Conservation (phyloP, 2,888 invertebrate genomes). For the Zygogramma bicolorata region DNA sequence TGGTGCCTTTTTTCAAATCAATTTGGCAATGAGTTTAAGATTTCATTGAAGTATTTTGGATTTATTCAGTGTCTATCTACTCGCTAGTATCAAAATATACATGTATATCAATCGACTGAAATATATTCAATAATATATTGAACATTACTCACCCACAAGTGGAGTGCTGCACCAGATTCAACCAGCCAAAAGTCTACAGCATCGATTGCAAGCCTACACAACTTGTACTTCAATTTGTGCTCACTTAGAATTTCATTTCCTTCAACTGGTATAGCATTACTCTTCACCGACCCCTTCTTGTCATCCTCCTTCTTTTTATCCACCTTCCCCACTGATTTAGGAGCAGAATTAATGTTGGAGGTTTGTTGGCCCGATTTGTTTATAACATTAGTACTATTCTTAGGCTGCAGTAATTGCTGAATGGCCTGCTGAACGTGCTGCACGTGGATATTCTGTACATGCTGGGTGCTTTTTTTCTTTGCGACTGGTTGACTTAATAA, state of each 20-base stretch:
- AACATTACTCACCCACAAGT: conserved; percentile 77
- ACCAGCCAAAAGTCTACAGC: conserved; percentile 91
- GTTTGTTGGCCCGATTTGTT: conserved; percentile 44
- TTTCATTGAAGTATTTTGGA: too few species aligned
- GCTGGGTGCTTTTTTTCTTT: conserved; percentile 54
- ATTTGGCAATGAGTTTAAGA: too few species aligned
- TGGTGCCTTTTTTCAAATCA: too few species aligned
- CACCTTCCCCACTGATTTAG: conserved; percentile 26
- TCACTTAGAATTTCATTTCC: conserved; percentile 55
- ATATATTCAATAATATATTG: too few species aligned
- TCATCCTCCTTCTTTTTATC: conserved; percentile 51
- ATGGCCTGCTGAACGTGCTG: conserved; percentile 59
- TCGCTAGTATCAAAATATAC: too few species aligned
- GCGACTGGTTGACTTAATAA: conserved; percentile 73
- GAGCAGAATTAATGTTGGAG: conserved; percentile 21
- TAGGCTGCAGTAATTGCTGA: conserved; percentile 57
- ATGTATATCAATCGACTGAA: too few species aligned
- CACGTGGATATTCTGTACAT: conserved; percentile 58
- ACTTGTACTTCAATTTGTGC: conserved; percentile 84
- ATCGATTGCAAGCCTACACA: conserved; percentile 91
- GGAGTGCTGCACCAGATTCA: conserved; percentile 88
- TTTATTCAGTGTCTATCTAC: too few species aligned
- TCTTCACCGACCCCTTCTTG: conserved; percentile 52
- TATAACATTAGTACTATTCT: conserved; percentile 50
- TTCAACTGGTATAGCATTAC: conserved; percentile 37